A percentile compares a stretch with the other conserved stretches of the same genome.
phyloP scores from a whole-genome alignment of 2,888 invertebrate species.

The Cataglyphis altisquamis region DNA sequence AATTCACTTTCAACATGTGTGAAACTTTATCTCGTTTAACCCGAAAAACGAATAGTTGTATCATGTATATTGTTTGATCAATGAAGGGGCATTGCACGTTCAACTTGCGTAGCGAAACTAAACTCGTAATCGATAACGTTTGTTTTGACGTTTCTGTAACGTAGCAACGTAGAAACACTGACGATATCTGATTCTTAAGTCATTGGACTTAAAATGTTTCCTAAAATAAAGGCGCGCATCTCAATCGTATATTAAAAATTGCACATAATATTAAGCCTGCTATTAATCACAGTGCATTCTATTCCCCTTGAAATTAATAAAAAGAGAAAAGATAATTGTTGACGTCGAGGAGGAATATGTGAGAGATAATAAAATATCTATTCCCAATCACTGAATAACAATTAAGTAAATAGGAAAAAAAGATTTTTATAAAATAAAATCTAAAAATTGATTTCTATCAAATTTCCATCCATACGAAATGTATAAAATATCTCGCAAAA shows the following conservation, averaged over 20 bases:
- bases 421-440: no score
- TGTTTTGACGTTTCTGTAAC: constrained; percentile 81
- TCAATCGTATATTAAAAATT: not conserved
- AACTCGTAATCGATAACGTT: constrained; percentile 80
- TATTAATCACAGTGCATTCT: not conserved
- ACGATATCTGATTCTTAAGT: constrained; percentile 35
- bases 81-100: constrained; percentile 71
- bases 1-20: constrained; percentile 23
- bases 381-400: not conserved
- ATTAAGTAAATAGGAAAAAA: not conserved
- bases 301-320: not conserved
- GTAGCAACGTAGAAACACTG: constrained; percentile 76
- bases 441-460: no score
- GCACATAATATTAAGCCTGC: not conserved
- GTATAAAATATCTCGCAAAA: not conserved
- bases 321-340: not conserved
- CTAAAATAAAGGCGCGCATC: not conserved
- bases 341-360: no score
- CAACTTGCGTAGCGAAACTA: constrained; percentile 58
- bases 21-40: constrained; percentile 34
- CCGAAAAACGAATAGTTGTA: constrained; percentile 52
- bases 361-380: not conserved
- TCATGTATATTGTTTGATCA: constrained; percentile 77
- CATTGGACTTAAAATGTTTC: constrained; percentile 25
- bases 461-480: not conserved